A percentile compares a stretch with the other conserved stretches of the same genome.
Conservation (phyloP, 2,797 vertebrate species). For the Sebastes cheni region DNA sequence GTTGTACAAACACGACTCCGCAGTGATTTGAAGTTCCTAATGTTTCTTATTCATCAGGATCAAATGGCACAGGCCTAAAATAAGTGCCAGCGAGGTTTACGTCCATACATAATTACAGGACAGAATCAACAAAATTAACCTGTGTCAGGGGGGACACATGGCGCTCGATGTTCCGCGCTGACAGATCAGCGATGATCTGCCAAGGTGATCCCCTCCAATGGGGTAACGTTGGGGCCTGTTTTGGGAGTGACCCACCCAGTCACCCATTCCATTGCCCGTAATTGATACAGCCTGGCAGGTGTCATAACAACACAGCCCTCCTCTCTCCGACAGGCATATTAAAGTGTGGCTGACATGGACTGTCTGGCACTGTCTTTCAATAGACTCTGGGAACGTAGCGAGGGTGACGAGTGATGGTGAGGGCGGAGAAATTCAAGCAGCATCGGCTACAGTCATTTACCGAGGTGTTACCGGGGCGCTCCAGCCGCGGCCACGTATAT, state of each 20-base stretch:
- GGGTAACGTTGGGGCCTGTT: constrained; percentile 15
- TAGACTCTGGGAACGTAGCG: constrained; percentile 16
- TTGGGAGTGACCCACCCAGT: constrained; percentile 41
- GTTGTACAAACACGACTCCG: not conserved
- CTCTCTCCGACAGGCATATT: constrained; percentile 20
- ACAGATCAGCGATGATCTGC: constrained; percentile 20
- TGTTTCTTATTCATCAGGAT: constrained; percentile 6
- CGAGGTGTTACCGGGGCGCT: not conserved
- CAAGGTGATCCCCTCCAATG: constrained; percentile 32
- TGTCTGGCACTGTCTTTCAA: constrained; percentile 40
- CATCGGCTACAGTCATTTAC: not conserved
- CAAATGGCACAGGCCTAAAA: not conserved
- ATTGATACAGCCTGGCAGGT: constrained; percentile 66
- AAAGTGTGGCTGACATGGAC: constrained; percentile 39
- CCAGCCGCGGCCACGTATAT: not conserved
- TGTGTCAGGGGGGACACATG: not conserved
- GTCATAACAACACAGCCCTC: constrained; percentile 64
- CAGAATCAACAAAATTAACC: constrained; percentile 2
- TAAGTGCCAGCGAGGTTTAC: constrained; percentile 10
- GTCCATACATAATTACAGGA: not conserved
- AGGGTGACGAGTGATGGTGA: constrained; percentile 7
- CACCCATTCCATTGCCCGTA: constrained; percentile 42
- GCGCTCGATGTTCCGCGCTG: not conserved
- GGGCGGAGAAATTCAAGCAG: constrained; percentile 5
- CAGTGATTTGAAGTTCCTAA: constrained; percentile 4